Conservation (phyloP, 2,113 vertebrate species). For the Sitta europaea region DNA sequence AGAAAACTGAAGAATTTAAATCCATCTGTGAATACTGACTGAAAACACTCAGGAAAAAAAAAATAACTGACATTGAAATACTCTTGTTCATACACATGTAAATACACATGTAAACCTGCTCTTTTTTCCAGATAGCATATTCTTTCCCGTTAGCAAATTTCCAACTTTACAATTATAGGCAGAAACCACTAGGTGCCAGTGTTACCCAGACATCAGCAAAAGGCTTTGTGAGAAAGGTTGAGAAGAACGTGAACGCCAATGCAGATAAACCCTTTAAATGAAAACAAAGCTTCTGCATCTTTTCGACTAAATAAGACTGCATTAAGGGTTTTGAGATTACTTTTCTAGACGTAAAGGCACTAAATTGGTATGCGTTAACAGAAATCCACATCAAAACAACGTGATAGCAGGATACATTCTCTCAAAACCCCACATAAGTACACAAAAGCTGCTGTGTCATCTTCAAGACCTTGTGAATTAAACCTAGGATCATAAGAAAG, state of each 20-base stretch:
- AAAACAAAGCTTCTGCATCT: not conserved
- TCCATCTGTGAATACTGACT: not conserved
- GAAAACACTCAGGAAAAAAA: not conserved
- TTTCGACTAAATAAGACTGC: not conserved
- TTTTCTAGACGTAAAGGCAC: not conserved
- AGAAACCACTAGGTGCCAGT: slow-evolving; percentile 69
- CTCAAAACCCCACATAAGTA: not conserved
- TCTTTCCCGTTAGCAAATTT: not conserved
- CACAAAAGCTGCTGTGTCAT: not conserved
- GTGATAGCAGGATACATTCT: not conserved
- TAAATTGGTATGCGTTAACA: not conserved
- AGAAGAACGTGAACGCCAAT: not conserved
- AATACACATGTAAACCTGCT: not conserved
- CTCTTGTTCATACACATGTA: not conserved
- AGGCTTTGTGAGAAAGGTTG: not conserved
- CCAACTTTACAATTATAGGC: not conserved
- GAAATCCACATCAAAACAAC: not conserved
- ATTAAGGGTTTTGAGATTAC: not conserved
- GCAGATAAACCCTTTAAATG: not conserved
- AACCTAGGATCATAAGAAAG: not conserved
- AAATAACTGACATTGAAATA: not conserved
- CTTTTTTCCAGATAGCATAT: not conserved
- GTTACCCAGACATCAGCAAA: slow-evolving; percentile 31
- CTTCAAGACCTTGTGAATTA: not conserved
- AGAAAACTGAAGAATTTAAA: not conserved